Evolutionary conservation across 2,888 invertebrate species (phyloP), one percentile per base, ranked within the genome.

Genomic region (Ormyrus nitidulus): DNA sequence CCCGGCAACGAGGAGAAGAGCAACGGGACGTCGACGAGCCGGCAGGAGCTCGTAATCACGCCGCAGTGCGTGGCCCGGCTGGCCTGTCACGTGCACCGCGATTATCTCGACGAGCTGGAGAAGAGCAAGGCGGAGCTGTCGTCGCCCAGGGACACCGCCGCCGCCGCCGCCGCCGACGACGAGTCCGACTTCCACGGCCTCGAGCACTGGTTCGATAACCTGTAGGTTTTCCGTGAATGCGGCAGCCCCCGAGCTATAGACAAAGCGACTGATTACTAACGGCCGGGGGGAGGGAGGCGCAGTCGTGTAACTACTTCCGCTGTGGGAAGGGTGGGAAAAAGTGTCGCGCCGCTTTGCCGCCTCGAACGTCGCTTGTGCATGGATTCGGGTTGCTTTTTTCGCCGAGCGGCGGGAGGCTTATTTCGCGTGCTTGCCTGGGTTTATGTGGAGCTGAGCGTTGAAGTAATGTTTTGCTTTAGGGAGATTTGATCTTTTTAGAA

Each of bases 11-110:
- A 13, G 10, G 13, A 6, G 5, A 11, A 44, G 19, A 46, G 53
- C 34, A 44, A 58, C 69, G n/a, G 10, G 48, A 51, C 13, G 11
- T 19, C 11, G 56, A 58, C 68, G n/a, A 56, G 81, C 6, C 19
- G 19, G 19, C 82, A 83, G 13, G 80, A 83, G 69, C 83, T 86
- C 56, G 82, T 86, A 13, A 82, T 87, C 8, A 87, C 88, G 3
- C 89, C 89, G 1, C 79, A 84, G 62, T 90, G 90, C 82, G 86
- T 88, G 0, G 90, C 90, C 13, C 86, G 89, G 81, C 76, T 90
- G n/a, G 84, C 89, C 51, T 90, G 90, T 66, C 88, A 89, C 78
- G 85, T 90, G 58, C 89, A 89, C 62, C 86, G 85, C 54, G 88
- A 88, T 75, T 89, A 88, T 74, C 82, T 87, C n/a, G 81, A 82